Percentiles rank a stretch among this genome's conserved stretches.
Evolutionary conservation across 2,797 vertebrate genomes (phyloP).

Genomic region (Jordanella pulchra): DNA sequence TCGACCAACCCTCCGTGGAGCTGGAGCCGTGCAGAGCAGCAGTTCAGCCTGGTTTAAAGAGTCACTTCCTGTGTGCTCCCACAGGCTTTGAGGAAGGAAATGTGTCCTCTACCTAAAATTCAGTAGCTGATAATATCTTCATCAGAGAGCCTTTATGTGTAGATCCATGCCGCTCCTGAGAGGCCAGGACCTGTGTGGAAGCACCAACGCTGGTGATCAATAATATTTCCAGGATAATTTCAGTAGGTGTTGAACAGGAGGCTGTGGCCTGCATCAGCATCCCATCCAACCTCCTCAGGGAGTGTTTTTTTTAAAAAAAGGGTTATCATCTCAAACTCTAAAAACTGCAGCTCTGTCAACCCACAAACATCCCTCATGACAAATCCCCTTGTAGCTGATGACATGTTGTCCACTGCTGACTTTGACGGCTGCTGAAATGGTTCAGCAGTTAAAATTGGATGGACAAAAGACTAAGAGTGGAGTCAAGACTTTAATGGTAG

Average conservation of each 20-base stretch:
- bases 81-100: too few relatives aligned
- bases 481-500: neutral
- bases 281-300: too few relatives aligned
- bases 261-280: neutral
- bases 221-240: too few relatives aligned
- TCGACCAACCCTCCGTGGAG: neutral
- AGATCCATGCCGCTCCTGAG: too few relatives aligned
- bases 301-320: too few relatives aligned
- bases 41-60: too few relatives aligned
- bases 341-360: neutral
- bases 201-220: too few relatives aligned
- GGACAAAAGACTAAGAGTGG: neutral
- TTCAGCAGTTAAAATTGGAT: constrained; percentile 29
- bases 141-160: too few relatives aligned
- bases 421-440: neutral
- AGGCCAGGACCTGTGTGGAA: too few relatives aligned
- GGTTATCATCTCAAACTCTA: neutral
- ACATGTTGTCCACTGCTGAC: neutral
- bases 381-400: neutral
- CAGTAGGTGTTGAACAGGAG: too few relatives aligned
- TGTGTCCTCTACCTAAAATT: too few relatives aligned
- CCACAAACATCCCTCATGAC: neutral
- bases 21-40: neutral
- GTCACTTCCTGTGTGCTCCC: neutral
- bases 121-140: too few relatives aligned